Conservation (phyloP, 2,888 invertebrate species). For the Yponomeuta evonymella region DNA sequence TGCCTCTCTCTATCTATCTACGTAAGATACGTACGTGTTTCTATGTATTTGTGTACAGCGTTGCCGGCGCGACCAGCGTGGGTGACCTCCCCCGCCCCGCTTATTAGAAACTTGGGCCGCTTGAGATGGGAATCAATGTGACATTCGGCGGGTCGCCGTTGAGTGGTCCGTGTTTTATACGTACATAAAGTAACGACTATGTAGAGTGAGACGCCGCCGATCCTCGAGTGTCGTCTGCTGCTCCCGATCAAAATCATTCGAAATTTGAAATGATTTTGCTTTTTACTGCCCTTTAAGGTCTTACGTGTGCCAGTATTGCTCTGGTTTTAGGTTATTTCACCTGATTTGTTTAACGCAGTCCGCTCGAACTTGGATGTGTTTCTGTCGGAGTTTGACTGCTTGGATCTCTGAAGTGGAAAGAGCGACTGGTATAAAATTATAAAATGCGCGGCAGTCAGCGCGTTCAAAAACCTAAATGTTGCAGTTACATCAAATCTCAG, state of each 20-base stretch:
- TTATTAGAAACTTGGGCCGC: slow-evolving; percentile 37
- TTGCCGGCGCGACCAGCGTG: slow-evolving; percentile 62
- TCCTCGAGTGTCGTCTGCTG: slow-evolving; percentile 70
- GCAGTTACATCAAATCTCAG: too few species aligned
- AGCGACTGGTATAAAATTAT: too few species aligned
- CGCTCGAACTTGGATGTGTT: too few species aligned
- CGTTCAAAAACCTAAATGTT: too few species aligned
- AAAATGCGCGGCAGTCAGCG: too few species aligned
- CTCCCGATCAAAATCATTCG: slow-evolving; percentile 68
- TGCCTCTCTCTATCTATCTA: slow-evolving; percentile 50
- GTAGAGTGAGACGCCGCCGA: slow-evolving; percentile 57
- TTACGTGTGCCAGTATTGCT: not conserved
- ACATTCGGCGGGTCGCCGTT: slow-evolving; percentile 43
- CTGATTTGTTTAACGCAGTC: too few species aligned
- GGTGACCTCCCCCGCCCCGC: slow-evolving; percentile 49
- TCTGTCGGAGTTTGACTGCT: too few species aligned
- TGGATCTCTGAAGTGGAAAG: too few species aligned
- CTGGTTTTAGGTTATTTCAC: too few species aligned
- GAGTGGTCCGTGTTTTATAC: slow-evolving; percentile 40
- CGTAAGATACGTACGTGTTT: slow-evolving; percentile 46
- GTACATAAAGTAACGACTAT: slow-evolving; percentile 60
- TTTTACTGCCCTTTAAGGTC: slow-evolving; percentile 24
- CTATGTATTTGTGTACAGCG: slow-evolving; percentile 65
- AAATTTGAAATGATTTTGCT: slow-evolving; percentile 61
- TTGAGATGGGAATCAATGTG: slow-evolving; percentile 41